These are phyloP conservation scores for Lagodon rhomboides DNA, from an alignment of 2,797 vertebrate species.

Conservation along the genomic window DNA sequence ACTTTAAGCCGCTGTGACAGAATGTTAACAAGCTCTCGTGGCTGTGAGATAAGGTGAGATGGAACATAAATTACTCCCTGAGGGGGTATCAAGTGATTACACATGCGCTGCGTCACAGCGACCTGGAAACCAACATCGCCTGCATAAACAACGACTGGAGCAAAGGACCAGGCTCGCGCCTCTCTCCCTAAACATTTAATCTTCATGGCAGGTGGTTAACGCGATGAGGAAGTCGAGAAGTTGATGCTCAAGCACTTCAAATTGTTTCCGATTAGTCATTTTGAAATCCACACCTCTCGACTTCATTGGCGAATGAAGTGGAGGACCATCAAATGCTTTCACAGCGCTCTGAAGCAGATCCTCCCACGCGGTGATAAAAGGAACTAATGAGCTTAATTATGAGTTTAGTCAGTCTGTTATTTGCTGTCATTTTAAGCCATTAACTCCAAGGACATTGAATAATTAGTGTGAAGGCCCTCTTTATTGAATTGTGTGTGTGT, in stretches of 20 bases:
- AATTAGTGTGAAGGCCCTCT: slow-evolving; percentile 35
- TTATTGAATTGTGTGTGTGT: slow-evolving; percentile 22
- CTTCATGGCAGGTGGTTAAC: slow-evolving; percentile 4
- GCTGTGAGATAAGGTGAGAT: slow-evolving; percentile 10
- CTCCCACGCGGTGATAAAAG: slow-evolving; percentile 38
- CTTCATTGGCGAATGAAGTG: slow-evolving; percentile 14
- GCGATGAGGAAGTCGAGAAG: slow-evolving; percentile 22
- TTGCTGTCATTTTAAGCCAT: slow-evolving; percentile 61
- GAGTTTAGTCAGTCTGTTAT: slow-evolving; percentile 53
- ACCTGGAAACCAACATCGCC: background rate
- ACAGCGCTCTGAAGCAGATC: slow-evolving; percentile 36
- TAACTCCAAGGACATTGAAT: slow-evolving; percentile 57
- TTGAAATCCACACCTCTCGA: slow-evolving; percentile 30
- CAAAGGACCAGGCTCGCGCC: background rate
- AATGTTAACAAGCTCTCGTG: slow-evolving; percentile 17
- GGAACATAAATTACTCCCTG: slow-evolving; percentile 16
- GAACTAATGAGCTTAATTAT: slow-evolving; percentile 53
- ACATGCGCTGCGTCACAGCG: background rate
- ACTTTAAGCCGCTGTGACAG: slow-evolving; percentile 19
- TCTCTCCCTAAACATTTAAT: slow-evolving; percentile 17
- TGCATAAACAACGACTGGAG: background rate
- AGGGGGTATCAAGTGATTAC: slow-evolving; percentile 20
- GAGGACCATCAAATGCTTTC: slow-evolving; percentile 20
- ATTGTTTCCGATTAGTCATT: slow-evolving; percentile 26
- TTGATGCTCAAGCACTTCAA: background rate